Percentiles rank a stretch among this genome's conserved stretches.
These are phyloP conservation scores for Lampropteryx suffumata DNA, from an alignment of 2,888 invertebrate genomes.

Conservation along the genomic window DNA sequence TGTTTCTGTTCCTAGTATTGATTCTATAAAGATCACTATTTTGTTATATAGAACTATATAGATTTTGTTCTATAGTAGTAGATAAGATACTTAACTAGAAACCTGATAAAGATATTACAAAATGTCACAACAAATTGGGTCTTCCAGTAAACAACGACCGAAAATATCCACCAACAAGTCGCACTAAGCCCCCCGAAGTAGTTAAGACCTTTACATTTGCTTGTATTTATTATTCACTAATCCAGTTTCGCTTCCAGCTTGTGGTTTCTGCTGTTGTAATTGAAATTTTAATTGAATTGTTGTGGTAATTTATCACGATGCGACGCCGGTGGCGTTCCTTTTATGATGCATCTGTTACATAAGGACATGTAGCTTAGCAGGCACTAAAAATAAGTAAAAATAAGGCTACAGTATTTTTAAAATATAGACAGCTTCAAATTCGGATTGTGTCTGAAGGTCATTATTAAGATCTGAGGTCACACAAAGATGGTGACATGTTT, in stretches of 20 bases:
- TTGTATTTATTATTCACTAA: slow-evolving; percentile 47
- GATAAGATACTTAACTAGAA: background rate
- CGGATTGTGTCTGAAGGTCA: slow-evolving; percentile 36
- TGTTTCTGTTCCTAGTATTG: too few species aligned
- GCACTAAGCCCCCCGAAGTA: slow-evolving; percentile 39
- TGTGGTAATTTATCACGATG: slow-evolving; percentile 34
- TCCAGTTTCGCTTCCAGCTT: slow-evolving; percentile 38
- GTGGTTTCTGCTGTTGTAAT: slow-evolving; percentile 38
- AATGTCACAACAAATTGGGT: slow-evolving; percentile 35
- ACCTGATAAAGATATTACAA: slow-evolving; percentile 20
- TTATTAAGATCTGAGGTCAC: slow-evolving; percentile 38
- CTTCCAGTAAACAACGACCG: slow-evolving; percentile 35
- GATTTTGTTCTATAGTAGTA: too few species aligned
- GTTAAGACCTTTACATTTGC: slow-evolving; percentile 44
- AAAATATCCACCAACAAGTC: slow-evolving; percentile 41
- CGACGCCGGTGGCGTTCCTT: background rate
- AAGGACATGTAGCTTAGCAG: too few species aligned
- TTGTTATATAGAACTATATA: too few species aligned
- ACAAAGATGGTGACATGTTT: slow-evolving; percentile 40
- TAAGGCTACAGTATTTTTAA: slow-evolving; percentile 32
- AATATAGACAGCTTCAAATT: slow-evolving; percentile 35
- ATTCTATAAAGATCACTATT: too few species aligned
- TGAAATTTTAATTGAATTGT: slow-evolving; percentile 41
- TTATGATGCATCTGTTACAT: too few species aligned
- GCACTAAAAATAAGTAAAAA: too few species aligned